Evolutionary conservation across 2,797 vertebrate genomes (phyloP), one percentile per base, ranked within the genome.

Genomic region (Phylloscopus collybita): DNA sequence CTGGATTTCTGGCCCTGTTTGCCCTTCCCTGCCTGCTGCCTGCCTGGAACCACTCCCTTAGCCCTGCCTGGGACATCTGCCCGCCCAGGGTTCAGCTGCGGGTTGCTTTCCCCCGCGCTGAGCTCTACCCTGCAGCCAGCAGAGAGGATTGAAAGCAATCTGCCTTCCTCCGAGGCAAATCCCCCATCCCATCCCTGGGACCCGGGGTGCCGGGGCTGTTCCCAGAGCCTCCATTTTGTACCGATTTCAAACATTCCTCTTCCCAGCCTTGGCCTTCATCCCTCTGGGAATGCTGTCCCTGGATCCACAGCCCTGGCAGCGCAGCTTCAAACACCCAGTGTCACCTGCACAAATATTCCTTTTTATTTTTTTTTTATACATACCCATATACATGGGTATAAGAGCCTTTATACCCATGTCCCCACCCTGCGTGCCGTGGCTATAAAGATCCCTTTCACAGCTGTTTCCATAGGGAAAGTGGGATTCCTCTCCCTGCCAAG

Each of bases 21-120:
- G 84, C 40, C 40, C 36, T 53, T 57, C 50, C 65, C 78, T 73
- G 86, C 54, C 54, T 32, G 51, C 51, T 19, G 51, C 8, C 53
- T 54, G 53, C 54, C 54, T 34, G 56, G n/a, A 36, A 5, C 34
- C 57, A 2, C 57, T 59, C 57, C 57, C 59, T 67, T 9, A 40
- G 32, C 59, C 79, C 91, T 42, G 6, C 1, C 70, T 34, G 61
- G 60, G 18, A 36, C n/a, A 0, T 16, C 26, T 29, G 12, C n/a
- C n/a, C n/a, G n/a, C n/a, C n/a, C 5, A 0, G 3, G 22, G 2
- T 15, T 80, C 13, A 4, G 8, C 5, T 1, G 2, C 17, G 84
- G 17, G 8, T 7, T 26, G 62, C 2, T 45, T 89, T n/a, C 38
- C 49, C 57, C 4, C n/a, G 4, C 2, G 25, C 85, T 30, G 71